A percentile compares a stretch with the other conserved stretches of the same genome.
These are phyloP conservation scores for Holothuria leucospilota DNA, from an alignment of 53 echinoderm and acorn worm genomes.

Conservation along the genomic window DNA sequence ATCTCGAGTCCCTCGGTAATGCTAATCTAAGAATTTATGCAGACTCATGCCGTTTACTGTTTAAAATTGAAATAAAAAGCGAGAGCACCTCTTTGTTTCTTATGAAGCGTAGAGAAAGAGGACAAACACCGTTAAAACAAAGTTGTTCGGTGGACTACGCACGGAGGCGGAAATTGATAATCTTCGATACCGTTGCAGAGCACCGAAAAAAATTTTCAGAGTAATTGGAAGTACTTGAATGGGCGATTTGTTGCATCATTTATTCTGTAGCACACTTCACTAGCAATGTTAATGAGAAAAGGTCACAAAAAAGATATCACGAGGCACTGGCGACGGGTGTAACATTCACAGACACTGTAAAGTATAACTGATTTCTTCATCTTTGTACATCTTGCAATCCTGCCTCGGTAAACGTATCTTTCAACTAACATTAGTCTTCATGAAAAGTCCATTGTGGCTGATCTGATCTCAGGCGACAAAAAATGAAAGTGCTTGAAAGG, in stretches of 20 bases:
- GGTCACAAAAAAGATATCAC: background rate
- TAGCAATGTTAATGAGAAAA: conserved; percentile 33
- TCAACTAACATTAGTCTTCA: no score
- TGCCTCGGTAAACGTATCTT: no score
- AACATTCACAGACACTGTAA: no score
- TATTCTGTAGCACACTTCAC: conserved; percentile 32
- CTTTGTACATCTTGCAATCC: no score
- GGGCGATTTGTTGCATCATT: conserved; percentile 18
- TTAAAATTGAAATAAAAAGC: conserved; percentile 3
- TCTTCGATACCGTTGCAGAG: background rate
- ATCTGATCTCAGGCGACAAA: no score
- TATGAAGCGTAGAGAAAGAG: background rate
- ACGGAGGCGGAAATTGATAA: conserved; percentile 38
- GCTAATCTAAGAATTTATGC: background rate
- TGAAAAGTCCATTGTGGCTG: no score
- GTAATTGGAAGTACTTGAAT: conserved; percentile 12
- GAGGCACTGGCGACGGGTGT: no score
- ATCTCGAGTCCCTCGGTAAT: conserved; percentile 5
- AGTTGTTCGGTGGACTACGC: background rate
- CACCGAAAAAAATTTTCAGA: background rate
- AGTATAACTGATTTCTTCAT: no score
- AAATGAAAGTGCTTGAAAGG: no score
- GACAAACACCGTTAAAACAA: conserved; percentile 2
- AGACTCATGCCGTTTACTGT: background rate
- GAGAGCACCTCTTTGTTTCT: background rate